Conservation (phyloP, 2,888 invertebrate genomes). For the Noctua janthe region DNA sequence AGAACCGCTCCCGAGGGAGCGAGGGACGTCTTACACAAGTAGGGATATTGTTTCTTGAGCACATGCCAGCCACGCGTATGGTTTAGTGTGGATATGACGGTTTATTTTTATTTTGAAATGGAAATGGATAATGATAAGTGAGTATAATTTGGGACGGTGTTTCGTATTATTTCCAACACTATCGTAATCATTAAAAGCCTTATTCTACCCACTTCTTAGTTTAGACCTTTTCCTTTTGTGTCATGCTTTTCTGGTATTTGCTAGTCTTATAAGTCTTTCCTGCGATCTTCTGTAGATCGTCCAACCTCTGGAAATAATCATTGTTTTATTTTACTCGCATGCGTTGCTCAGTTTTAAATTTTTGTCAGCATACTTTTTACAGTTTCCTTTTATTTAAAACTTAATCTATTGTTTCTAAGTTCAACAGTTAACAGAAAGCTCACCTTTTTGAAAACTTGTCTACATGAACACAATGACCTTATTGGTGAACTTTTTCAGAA, state of each 20-base stretch:
- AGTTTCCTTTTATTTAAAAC: neutral
- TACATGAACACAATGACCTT: neutral
- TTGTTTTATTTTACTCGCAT: neutral
- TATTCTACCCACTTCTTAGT: neutral
- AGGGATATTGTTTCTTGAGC: slow-evolving; percentile 89
- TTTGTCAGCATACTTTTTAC: neutral
- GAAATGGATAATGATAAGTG: neutral
- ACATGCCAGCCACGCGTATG: slow-evolving; percentile 82
- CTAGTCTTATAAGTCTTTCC: too few relatives aligned
- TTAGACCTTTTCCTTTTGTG: neutral
- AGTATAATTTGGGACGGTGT: too few relatives aligned
- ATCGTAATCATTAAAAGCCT: neutral
- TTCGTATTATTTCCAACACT: neutral
- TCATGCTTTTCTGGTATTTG: neutral
- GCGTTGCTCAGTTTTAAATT: neutral
- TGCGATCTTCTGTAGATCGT: neutral
- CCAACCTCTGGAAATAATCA: neutral
- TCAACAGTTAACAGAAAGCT: neutral
- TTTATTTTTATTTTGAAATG: neutral
- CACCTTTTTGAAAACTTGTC: neutral
- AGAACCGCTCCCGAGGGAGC: slow-evolving; percentile 85
- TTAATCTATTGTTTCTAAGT: too few relatives aligned
- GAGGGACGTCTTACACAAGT: slow-evolving; percentile 78
- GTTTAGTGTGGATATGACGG: slow-evolving; percentile 74
- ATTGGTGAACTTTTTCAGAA: too few relatives aligned